Base-by-base conservation (phyloP, 2,797 vertebrate genomes). In the Lepidocolaptes lacrymiger region DNA sequence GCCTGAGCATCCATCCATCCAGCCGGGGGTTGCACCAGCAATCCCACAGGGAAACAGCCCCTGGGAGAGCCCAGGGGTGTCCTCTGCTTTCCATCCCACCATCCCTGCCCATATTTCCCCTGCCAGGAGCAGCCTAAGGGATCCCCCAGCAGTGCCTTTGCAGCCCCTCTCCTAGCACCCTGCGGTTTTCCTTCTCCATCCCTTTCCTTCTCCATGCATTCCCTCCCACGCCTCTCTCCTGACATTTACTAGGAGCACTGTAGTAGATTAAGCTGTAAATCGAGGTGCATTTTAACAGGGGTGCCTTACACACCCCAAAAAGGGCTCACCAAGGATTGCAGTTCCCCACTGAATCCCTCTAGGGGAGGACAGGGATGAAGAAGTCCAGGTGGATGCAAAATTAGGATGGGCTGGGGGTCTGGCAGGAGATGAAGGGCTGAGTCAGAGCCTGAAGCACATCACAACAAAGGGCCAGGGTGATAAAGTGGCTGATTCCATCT, bases 171-270 rank as follows among this genome's bases (percentile, higher is more conserved):
- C 80, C 94, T 79, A 84, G 79, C 0, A 71, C 56, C 81, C 83
- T n/a, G 79, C 34, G 0, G 91, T 92, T 95, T 88, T 67, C 67
- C 94, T 91, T 94, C 91, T 95, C 92, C 76, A 75, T 88, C 83
- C 90, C 77, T 91, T 32, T 91, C 80, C 85, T 91, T 86, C 91
- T 94, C 69, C 37, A 7, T 79, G 79, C 88, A 91, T 93, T 94
- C 92, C 83, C 83, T 91, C 90, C 93, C 92, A 90, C 24, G 15
- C 54, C 56, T 72, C 54, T 90, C 88, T 96, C 86, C 84, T 88
- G 81, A 75, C 55, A 22, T 93, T 92, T 69, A 46, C 37, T 68
- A 48, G 71, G 67, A 96, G 80, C n/a, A 2, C 26, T 86, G 48
- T 27, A 54, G 68, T 9, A 91, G 46, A 90, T 21, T 27, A 27